Evolutionary conservation across 2,888 invertebrate species (phyloP), one percentile per base, ranked within the genome.

Genomic region (Euphydryas editha): DNA sequence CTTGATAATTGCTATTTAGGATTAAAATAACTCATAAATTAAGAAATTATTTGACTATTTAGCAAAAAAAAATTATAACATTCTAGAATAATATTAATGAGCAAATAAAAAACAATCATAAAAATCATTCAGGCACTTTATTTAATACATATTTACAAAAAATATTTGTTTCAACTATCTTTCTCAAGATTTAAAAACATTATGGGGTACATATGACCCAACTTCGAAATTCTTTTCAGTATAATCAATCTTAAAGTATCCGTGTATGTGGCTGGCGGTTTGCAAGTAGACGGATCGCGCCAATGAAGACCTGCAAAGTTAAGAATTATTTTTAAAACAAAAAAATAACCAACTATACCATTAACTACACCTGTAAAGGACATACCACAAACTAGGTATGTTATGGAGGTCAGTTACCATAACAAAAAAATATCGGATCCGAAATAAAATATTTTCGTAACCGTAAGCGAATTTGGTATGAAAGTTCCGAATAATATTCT

Each of bases 221-320:
- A 88, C 70, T 94, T 94, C 17, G 95, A 93, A 72, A 98, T 95
- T 81, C 97, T 96, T 75, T 96, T 95, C 77, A 97, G 95, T 90
- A 98, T 95, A 39, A 97, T 94, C 62, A 96, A 94, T 37, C 97
- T 93, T 56, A 98, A 88, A 0, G 96, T 95, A 79, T 97, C 97
- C 0, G 97, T 96, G 82, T 97, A 97, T 17, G 95, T 94, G 0
- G 95, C 93, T 0, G 95, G 94, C 0, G 97, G 96, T 75, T 94
- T 94, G 58, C 95, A 94, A 3, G 94, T 93, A 1, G 95, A 94
- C 0, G 96, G 95, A 79, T 97, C 97, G 6, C 97, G 94, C 96
- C 97, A 97, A 76, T 95, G 94, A n/a, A 95, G 83, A 61, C 94
- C 93, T 93, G 76, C 2, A 59, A 13, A 20, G 49, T 59, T 17